Evolutionary conservation across 2,797 vertebrate genomes (phyloP).

Genomic region (Poeciliopsis paucimaculata): DNA sequence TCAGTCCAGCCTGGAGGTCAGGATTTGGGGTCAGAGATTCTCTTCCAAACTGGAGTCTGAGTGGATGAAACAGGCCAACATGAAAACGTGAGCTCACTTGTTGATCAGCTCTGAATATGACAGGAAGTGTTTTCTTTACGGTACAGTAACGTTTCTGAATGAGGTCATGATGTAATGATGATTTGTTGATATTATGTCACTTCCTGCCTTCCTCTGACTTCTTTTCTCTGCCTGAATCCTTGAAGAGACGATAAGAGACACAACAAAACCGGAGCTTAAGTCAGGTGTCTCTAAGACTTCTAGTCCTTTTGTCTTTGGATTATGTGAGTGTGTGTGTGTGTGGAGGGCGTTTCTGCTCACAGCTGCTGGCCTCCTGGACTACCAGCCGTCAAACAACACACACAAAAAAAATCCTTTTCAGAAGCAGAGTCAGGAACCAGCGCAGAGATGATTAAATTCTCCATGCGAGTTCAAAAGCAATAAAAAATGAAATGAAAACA

Average conservation of each 20-base stretch:
- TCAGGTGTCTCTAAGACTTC: constrained; percentile 44
- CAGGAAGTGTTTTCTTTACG: neutral
- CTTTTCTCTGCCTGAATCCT: neutral
- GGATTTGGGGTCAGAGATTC: too few relatives aligned
- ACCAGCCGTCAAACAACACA: constrained; percentile 35
- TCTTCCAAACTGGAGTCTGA: neutral
- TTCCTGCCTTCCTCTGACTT: neutral
- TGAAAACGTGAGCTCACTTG: neutral
- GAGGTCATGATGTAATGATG: neutral
- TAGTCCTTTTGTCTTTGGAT: constrained; percentile 45
- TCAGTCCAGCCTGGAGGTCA: neutral
- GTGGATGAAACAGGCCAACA: neutral
- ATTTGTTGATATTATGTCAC: constrained; percentile 1
- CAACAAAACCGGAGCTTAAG: constrained; percentile 35
- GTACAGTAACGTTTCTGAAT: neutral
- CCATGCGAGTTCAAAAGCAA: constrained; percentile 70
- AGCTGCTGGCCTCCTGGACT: constrained; percentile 51
- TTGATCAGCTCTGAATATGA: neutral
- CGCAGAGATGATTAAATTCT: constrained; percentile 70
- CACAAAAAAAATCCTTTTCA: constrained; percentile 54
- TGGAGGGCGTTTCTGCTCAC: constrained; percentile 29
- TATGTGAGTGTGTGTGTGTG: constrained; percentile 2
- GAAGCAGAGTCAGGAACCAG: constrained; percentile 55
- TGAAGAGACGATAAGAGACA: constrained; percentile 18
- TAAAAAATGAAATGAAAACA: constrained; percentile 81